Conservation (phyloP, 2,113 vertebrate genomes). For the Peromyscus polionotus region DNA sequence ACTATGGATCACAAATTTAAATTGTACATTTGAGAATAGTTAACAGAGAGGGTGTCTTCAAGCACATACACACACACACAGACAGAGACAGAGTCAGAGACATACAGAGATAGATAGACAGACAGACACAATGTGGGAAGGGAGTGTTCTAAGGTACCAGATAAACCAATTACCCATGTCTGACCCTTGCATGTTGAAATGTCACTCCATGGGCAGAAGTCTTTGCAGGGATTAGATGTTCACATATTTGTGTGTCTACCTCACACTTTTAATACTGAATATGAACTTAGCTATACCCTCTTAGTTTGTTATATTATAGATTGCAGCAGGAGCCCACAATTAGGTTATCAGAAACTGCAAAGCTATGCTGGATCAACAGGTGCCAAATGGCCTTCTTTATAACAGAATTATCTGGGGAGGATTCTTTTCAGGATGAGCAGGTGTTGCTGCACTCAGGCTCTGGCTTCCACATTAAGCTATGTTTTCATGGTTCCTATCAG, state of each 20-base stretch:
- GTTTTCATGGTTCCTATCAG: constrained; percentile 90
- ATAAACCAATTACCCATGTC: neutral
- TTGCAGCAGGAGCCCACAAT: constrained; percentile 92
- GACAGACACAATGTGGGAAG: neutral
- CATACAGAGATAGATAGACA: neutral
- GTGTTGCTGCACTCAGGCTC: constrained; percentile 92
- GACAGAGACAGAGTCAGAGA: too few species aligned
- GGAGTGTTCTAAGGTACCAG: neutral
- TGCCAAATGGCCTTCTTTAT: constrained; percentile 94
- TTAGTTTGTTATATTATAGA: constrained; percentile 94
- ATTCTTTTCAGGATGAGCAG: constrained; percentile 91
- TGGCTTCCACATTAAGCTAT: constrained; percentile 92
- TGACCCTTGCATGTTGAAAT: neutral
- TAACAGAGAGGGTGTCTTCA: neutral
- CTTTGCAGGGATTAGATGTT: constrained; percentile 79
- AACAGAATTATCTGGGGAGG: constrained; percentile 92
- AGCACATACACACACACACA: neutral
- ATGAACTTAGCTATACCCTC: constrained; percentile 93
- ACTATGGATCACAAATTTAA: neutral
- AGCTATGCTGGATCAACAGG: constrained; percentile 93
- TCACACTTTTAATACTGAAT: constrained; percentile 93
- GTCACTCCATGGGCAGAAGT: neutral
- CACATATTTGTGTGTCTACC: constrained; percentile 94
- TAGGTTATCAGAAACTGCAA: constrained; percentile 94
- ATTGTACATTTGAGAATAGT: neutral